phyloP scores from a whole-genome alignment of 2,797 vertebrate genomes.

The Argentina silus region DNA sequence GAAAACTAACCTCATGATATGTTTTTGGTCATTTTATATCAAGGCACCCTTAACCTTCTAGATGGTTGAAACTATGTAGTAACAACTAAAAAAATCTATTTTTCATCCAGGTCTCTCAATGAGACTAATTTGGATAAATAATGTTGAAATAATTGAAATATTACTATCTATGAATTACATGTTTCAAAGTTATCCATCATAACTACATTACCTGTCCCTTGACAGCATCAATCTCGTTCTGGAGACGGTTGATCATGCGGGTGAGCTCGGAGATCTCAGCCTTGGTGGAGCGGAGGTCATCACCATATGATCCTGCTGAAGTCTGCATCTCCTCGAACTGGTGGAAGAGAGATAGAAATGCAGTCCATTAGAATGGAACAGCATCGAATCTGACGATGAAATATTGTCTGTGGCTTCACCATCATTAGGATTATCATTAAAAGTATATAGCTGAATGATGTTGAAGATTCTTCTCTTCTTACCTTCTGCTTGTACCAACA shows the following conservation, averaged over 20 bases:
- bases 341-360: not conserved
- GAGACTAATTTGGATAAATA: too few species aligned
- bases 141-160: too few species aligned
- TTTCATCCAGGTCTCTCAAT: not conserved
- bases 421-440: not conserved
- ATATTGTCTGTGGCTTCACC: not conserved
- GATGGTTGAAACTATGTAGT: too few species aligned
- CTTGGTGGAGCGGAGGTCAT: slow-evolving; percentile 81
- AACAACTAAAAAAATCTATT: too few species aligned
- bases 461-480: not conserved
- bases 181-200: not conserved
- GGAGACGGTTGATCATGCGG: slow-evolving; percentile 85
- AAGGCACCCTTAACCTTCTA: too few species aligned
- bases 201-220: slow-evolving; percentile 85
- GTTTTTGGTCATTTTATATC: too few species aligned
- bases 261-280: slow-evolving; percentile 85
- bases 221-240: slow-evolving; percentile 86
- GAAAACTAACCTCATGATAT: too few species aligned
- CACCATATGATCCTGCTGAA: slow-evolving; percentile 54
- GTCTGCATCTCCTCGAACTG: slow-evolving; percentile 73
- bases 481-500: slow-evolving; percentile 83
- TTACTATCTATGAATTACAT: too few species aligned
- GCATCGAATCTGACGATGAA: not conserved
- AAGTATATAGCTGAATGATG: not conserved
- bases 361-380: not conserved